Conservation (phyloP, 2,797 vertebrate species). For the Notamacropus eugenii region DNA sequence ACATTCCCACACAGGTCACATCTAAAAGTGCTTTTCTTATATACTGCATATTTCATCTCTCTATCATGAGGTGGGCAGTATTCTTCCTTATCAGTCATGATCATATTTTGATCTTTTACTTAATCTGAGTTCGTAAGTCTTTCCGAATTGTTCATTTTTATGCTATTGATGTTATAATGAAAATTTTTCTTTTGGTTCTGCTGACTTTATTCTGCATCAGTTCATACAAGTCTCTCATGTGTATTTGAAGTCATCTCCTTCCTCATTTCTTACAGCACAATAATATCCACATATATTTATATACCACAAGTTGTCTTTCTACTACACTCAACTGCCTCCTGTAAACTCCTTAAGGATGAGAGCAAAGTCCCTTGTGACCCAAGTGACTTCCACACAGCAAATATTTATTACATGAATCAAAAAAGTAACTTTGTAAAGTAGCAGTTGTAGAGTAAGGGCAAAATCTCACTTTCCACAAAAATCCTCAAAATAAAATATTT, state of each 20-base stretch:
- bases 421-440: not conserved
- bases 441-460: too few relatives aligned
- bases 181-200: not conserved
- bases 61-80: not conserved
- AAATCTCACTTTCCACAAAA: not conserved
- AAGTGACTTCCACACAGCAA: not conserved
- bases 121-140: not conserved
- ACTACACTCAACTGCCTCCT: not conserved
- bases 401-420: not conserved
- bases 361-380: not conserved
- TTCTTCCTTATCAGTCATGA: not conserved
- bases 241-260: not conserved
- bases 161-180: not conserved
- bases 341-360: not conserved
- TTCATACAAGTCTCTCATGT: not conserved
- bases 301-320: not conserved
- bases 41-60: not conserved
- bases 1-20: not conserved
- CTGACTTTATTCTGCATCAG: not conserved
- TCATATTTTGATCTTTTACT: not conserved
- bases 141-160: not conserved
- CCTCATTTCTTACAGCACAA: not conserved
- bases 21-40: not conserved
- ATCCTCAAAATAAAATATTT: not conserved
- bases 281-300: not conserved